These are phyloP conservation scores for Campodea augens DNA, from an alignment of 1,140 invertebrate genomes.

Conservation along the genomic window DNA sequence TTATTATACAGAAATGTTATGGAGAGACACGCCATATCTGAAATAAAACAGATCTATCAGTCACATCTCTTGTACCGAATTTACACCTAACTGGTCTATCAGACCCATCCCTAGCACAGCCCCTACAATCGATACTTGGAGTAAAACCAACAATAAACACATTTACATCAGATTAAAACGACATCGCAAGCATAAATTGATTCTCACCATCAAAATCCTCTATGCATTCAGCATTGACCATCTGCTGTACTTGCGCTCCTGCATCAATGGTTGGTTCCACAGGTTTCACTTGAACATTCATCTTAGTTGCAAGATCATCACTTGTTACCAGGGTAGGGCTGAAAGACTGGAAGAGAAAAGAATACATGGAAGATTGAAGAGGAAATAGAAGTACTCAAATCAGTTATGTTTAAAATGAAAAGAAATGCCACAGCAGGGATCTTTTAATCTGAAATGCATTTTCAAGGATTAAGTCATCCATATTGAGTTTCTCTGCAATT, in stretches of 20 bases:
- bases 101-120: too few relatives aligned
- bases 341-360: constrained; percentile 19
- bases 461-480: not conserved
- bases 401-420: not conserved
- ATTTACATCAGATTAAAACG: too few relatives aligned
- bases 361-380: not conserved
- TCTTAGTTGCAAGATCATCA: constrained; percentile 52
- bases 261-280: constrained; percentile 83
- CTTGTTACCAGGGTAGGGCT: constrained; percentile 46
- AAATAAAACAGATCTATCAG: constrained; percentile 16
- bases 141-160: too few relatives aligned
- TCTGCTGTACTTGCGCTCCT: constrained; percentile 94
- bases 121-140: too few relatives aligned
- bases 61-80: too few relatives aligned
- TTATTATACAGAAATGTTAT: constrained; percentile 75
- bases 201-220: constrained; percentile 67
- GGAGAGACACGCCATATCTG: constrained; percentile 57
- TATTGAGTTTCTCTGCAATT: too few relatives aligned
- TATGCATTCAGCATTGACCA: constrained; percentile 92
- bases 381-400: not conserved
- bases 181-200: too few relatives aligned
- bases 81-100: too few relatives aligned
- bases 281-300: constrained; percentile 82
- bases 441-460: not conserved
- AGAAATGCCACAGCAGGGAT: not conserved